Evolutionary conservation across 2,888 invertebrate genomes (phyloP).

Genomic region (Stenodera caucasica): DNA sequence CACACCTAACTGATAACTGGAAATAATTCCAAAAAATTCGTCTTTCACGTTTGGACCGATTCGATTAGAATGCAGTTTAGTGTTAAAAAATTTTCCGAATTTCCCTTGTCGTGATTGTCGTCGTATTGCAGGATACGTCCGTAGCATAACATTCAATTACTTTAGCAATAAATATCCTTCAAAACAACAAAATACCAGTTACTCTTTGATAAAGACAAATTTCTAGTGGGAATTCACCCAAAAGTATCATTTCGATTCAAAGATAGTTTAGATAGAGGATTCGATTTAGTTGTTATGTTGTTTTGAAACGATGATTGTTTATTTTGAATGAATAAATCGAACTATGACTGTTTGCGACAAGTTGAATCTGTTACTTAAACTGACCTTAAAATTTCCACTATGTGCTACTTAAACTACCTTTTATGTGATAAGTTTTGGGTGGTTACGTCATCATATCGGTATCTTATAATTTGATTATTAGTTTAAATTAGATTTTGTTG

Average conservation of each 20-base stretch:
- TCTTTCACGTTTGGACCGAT: too few relatives aligned
- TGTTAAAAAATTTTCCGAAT: neutral
- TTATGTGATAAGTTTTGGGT: conserved; percentile 25
- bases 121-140: neutral
- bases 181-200: conserved; percentile 18
- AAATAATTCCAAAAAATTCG: too few relatives aligned
- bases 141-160: conserved; percentile 18
- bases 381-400: conserved; percentile 14
- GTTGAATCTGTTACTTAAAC: conserved; percentile 11
- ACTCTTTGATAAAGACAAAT: conserved; percentile 24
- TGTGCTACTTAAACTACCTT: conserved; percentile 22
- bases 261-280: too few relatives aligned
- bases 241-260: neutral
- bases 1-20: too few relatives aligned
- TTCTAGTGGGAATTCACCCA: neutral
- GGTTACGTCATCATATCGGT: conserved; percentile 12
- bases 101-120: neutral
- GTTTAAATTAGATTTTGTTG: conserved; percentile 24
- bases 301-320: too few relatives aligned
- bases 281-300: neutral
- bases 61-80: too few relatives aligned
- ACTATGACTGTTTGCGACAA: neutral
- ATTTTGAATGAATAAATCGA: neutral
- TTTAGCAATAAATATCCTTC: conserved; percentile 19
- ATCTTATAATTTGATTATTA: conserved; percentile 28